Conservation (phyloP, 2,888 invertebrate species). For the Tetheella fluctuosa region DNA sequence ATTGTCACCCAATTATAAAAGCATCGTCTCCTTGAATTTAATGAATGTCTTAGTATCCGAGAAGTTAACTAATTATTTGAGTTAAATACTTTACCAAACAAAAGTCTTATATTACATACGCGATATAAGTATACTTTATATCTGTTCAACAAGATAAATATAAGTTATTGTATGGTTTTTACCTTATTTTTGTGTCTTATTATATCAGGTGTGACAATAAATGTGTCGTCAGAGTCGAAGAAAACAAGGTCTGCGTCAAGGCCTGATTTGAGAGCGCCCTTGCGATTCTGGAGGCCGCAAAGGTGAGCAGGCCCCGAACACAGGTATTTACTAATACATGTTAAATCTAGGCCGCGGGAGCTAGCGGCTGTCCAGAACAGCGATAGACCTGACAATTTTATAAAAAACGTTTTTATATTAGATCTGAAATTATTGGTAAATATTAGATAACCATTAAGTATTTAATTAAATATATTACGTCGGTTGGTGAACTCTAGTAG, state of each 20-base stretch:
- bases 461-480: too few relatives aligned
- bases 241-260: slow-evolving; percentile 89
- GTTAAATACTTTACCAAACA: not conserved
- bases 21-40: not conserved
- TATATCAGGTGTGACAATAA: slow-evolving; percentile 81
- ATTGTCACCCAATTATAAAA: not conserved
- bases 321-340: slow-evolving; percentile 84
- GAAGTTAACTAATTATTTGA: not conserved
- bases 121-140: not conserved
- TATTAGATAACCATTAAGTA: too few relatives aligned
- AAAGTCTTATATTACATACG: not conserved
- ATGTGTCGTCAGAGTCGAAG: slow-evolving; percentile 87
- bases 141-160: slow-evolving; percentile 9
- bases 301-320: slow-evolving; percentile 85
- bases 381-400: slow-evolving; percentile 79
- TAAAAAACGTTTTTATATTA: not conserved
- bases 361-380: slow-evolving; percentile 88
- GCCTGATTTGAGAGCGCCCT: slow-evolving; percentile 85
- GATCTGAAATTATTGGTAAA: not conserved
- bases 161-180: slow-evolving; percentile 19
- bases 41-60: not conserved
- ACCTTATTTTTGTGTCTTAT: slow-evolving; percentile 89
- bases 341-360: slow-evolving; percentile 78
- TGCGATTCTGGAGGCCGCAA: slow-evolving; percentile 84
- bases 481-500: too few relatives aligned